Conservation (phyloP, 2,113 vertebrate species). For the Eurystomus gularis region DNA sequence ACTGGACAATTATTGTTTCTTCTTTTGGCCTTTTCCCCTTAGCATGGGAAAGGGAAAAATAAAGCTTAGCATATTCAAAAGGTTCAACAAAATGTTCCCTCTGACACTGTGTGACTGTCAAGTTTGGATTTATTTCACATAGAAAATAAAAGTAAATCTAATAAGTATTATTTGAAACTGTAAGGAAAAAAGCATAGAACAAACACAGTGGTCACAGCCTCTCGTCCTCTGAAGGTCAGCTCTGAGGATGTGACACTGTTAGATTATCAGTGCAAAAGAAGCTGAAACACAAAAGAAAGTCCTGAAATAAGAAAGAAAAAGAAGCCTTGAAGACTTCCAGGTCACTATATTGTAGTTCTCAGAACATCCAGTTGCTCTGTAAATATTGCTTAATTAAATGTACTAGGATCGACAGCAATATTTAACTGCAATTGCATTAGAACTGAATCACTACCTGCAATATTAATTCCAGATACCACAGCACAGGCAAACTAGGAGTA, state of each 20-base stretch:
- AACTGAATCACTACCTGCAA: neutral
- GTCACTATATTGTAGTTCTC: neutral
- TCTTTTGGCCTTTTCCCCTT: neutral
- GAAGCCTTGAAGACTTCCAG: neutral
- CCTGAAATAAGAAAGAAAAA: neutral
- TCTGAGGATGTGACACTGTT: neutral
- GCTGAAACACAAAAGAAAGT: neutral
- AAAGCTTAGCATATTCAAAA: neutral
- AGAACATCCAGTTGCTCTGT: neutral
- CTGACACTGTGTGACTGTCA: neutral
- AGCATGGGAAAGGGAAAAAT: neutral
- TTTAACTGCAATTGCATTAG: neutral
- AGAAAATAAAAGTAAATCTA: neutral
- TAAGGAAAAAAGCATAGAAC: neutral
- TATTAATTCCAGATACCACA: neutral
- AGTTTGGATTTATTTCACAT: neutral
- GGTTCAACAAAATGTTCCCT: neutral
- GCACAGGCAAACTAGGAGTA: neutral
- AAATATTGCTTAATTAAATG: constrained; percentile 34
- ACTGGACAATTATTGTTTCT: neutral
- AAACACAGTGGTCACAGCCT: neutral
- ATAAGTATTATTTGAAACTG: neutral
- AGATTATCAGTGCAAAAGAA: neutral
- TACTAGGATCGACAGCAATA: constrained; percentile 9
- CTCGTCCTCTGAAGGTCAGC: neutral